Percentiles rank a stretch among this genome's conserved stretches.
Conservation (phyloP, 2,113 vertebrate genomes). For the Paratilapia polleni region DNA sequence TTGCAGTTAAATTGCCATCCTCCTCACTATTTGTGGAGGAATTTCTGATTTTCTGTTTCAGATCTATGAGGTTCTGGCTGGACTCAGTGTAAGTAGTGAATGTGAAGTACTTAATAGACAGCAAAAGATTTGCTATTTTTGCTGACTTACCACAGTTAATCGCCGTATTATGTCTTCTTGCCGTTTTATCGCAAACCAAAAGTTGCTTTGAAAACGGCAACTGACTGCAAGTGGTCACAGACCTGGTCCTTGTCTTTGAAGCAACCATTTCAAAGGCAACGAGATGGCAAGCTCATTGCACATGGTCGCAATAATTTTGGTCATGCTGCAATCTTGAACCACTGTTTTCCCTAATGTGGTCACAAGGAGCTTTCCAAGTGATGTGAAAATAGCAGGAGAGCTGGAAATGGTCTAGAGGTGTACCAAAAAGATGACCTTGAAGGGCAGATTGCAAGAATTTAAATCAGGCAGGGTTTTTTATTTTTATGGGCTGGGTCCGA, state of each 20-base stretch:
- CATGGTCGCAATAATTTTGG: neutral
- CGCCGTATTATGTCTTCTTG: neutral
- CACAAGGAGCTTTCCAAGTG: too few species aligned
- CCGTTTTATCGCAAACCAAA: neutral
- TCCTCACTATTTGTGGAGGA: neutral
- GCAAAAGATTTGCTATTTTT: neutral
- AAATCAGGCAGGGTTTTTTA: too few species aligned
- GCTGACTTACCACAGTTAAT: neutral
- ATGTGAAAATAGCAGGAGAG: too few species aligned
- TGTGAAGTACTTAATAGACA: neutral
- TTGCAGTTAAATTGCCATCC: neutral
- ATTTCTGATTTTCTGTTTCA: neutral
- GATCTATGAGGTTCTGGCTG: neutral
- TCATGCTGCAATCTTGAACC: too few species aligned
- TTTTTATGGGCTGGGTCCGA: too few species aligned
- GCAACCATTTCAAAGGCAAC: neutral
- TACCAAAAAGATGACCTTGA: too few species aligned
- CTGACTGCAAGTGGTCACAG: too few species aligned
- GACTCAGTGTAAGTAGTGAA: neutral
- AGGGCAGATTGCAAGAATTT: too few species aligned
- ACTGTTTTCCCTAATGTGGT: too few species aligned
- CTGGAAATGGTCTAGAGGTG: too few species aligned
- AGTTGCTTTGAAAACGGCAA: too few species aligned
- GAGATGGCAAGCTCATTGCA: neutral
- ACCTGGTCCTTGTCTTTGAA: too few species aligned